A percentile compares a stretch with the other conserved stretches of the same genome.
Evolutionary conservation across 2,888 invertebrate genomes (phyloP).

Genomic region (Drosophila macrospina): DNA sequence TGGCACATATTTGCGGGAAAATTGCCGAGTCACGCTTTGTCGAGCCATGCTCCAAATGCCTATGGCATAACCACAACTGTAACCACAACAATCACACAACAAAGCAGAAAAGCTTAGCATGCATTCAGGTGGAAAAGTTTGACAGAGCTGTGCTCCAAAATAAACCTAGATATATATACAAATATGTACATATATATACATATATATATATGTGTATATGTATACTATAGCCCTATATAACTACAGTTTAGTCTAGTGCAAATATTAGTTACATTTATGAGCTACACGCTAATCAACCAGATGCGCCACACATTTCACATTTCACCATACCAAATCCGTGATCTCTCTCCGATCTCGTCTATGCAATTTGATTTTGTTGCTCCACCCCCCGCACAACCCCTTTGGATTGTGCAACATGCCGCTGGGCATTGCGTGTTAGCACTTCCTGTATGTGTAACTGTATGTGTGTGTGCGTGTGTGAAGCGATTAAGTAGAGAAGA

Average conservation of each 20-base stretch:
- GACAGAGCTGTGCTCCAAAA: constrained; percentile 33
- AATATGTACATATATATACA: background rate
- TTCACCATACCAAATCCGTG: constrained; percentile 25
- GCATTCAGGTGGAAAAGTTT: constrained; percentile 63
- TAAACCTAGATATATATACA: constrained; percentile 16
- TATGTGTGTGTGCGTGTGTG: background rate
- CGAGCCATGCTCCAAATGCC: constrained; percentile 52
- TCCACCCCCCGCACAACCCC: background rate
- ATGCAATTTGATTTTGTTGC: constrained; percentile 10
- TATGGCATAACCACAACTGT: constrained; percentile 48
- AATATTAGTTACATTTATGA: constrained; percentile 62
- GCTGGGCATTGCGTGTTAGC: constrained; percentile 30
- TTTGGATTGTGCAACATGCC: constrained; percentile 39
- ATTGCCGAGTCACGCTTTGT: constrained; percentile 66
- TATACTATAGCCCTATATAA: no score
- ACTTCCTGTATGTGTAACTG: constrained; percentile 23
- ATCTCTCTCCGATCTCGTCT: constrained; percentile 10
- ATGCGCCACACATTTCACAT: constrained; percentile 16
- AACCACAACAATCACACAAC: constrained; percentile 27
- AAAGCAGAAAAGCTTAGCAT: background rate
- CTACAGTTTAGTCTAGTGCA: constrained; percentile 23
- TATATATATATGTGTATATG: constrained; percentile 1
- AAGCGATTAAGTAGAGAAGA: background rate
- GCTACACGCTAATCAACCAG: constrained; percentile 52
- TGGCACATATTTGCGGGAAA: constrained; percentile 51